Evolutionary conservation across 2,113 vertebrate genomes (phyloP).

Genomic region (Solea senegalensis): DNA sequence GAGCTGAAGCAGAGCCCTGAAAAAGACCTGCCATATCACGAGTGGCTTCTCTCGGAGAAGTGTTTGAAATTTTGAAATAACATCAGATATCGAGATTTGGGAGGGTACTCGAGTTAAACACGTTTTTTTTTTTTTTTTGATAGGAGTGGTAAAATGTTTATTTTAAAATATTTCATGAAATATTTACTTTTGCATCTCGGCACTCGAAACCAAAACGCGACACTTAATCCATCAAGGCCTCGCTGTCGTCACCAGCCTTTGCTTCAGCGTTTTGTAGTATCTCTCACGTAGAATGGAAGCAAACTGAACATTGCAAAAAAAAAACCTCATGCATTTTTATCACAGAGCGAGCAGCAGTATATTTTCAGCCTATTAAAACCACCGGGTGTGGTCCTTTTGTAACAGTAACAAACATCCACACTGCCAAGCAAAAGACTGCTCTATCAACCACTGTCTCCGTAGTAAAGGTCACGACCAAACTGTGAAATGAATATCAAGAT

Average conservation of each 20-base stretch:
- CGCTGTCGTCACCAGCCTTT: conserved; percentile 1
- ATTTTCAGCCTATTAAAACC: conserved; percentile 54
- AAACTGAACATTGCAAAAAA: conserved; percentile 26
- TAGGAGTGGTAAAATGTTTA: background rate
- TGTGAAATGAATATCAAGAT: conserved; percentile 77
- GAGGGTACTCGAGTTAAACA: background rate
- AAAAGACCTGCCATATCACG: conserved; percentile 28
- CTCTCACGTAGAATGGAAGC: conserved; percentile 27
- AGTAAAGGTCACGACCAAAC: conserved; percentile 78
- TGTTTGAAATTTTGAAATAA: conserved; percentile 4
- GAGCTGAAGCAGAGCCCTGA: conserved; percentile 37
- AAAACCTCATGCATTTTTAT: conserved; percentile 66
- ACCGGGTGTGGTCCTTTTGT: conserved; percentile 22
- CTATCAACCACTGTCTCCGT: conserved; percentile 75
- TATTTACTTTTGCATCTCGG: background rate
- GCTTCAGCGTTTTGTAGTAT: background rate
- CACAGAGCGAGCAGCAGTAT: conserved; percentile 20
- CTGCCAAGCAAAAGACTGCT: conserved; percentile 55
- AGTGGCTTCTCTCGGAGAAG: conserved; percentile 18
- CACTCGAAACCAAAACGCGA: background rate
- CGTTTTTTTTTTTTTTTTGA: too few species aligned
- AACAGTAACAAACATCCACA: conserved; percentile 68
- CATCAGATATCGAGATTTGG: conserved; percentile 5
- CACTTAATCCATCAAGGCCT: background rate
- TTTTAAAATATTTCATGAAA: background rate